Conservation (phyloP, 2,797 vertebrate genomes). For the Oryzias dopingdopingensis region DNA sequence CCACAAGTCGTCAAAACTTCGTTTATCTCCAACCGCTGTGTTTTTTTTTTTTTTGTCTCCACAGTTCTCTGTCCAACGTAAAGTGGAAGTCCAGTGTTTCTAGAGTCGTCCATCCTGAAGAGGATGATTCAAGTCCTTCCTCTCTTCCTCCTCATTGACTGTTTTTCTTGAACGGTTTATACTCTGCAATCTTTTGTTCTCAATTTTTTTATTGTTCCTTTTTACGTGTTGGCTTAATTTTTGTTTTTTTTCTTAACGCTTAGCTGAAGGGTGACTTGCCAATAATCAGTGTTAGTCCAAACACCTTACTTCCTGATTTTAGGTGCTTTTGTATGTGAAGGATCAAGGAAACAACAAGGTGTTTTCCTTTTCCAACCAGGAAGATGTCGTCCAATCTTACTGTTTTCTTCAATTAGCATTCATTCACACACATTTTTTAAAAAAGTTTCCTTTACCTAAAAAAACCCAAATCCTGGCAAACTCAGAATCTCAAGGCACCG, state of each 20-base stretch:
- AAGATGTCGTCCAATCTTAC: constrained; percentile 2
- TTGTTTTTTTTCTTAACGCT: constrained; percentile 26
- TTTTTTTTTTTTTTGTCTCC: constrained; percentile 55
- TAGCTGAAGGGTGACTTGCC: constrained; percentile 45
- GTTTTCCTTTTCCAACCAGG: constrained; percentile 6
- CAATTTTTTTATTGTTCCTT: constrained; percentile 44
- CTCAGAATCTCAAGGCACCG: constrained; percentile 20
- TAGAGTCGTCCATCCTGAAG: constrained; percentile 36
- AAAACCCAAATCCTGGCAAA: constrained; percentile 18
- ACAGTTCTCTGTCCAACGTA: constrained; percentile 96
- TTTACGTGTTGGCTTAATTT: constrained; percentile 24
- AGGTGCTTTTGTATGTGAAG: constrained; percentile 16
- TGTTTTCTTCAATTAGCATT: constrained; percentile 30
- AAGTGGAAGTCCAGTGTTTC: constrained; percentile 35
- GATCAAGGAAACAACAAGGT: constrained; percentile 2
- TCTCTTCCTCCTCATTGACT: constrained; percentile 29
- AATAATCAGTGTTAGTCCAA: constrained; percentile 65
- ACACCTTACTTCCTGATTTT: constrained; percentile 33
- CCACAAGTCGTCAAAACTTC: background rate
- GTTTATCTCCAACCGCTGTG: constrained; percentile 1
- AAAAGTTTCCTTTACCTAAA: constrained; percentile 2
- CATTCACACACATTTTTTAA: background rate
- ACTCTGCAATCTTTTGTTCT: constrained; percentile 36
- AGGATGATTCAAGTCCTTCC: constrained; percentile 36
- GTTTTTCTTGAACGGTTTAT: background rate